These are phyloP conservation scores for Oryzias sinensis DNA, from an alignment of 2,797 vertebrate species.

Conservation along the genomic window DNA sequence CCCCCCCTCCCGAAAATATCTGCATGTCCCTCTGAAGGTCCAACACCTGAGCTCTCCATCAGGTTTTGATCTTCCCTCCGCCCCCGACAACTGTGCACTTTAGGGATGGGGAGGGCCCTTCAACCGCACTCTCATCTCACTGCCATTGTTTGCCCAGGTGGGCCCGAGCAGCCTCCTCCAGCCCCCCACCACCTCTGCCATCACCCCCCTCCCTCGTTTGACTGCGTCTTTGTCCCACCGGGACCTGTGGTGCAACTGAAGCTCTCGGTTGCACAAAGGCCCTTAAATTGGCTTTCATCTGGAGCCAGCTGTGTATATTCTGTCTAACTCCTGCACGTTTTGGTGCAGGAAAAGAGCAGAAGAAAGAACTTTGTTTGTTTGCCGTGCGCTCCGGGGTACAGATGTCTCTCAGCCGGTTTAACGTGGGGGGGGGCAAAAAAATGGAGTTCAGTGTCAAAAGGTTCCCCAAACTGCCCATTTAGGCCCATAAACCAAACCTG, in stretches of 20 bases:
- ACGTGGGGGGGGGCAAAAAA: not conserved
- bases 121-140: conserved; percentile 66
- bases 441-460: not conserved
- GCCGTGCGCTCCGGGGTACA: conserved; percentile 12
- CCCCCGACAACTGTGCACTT: conserved; percentile 63
- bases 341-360: conserved; percentile 21
- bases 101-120: conserved; percentile 64
- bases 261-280: conserved; percentile 73
- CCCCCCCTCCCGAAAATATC: conserved; percentile 47
- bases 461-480: conserved; percentile 43
- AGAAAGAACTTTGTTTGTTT: conserved; percentile 17
- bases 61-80: conserved; percentile 51
- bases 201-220: conserved; percentile 32
- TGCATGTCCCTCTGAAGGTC: conserved; percentile 46
- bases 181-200: conserved; percentile 3
- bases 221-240: conserved; percentile 58
- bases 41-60: conserved; percentile 66
- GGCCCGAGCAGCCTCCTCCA: conserved; percentile 35
- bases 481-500: conserved; percentile 45
- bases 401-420: conserved; percentile 16
- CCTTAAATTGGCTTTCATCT: conserved; percentile 70
- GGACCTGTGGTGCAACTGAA: conserved; percentile 73
- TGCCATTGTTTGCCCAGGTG: conserved; percentile 76
- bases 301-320: conserved; percentile 64
- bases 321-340: conserved; percentile 19